These are phyloP conservation scores for Gorsachius goisagi DNA, from an alignment of 2,113 vertebrate species.

Conservation along the genomic window DNA sequence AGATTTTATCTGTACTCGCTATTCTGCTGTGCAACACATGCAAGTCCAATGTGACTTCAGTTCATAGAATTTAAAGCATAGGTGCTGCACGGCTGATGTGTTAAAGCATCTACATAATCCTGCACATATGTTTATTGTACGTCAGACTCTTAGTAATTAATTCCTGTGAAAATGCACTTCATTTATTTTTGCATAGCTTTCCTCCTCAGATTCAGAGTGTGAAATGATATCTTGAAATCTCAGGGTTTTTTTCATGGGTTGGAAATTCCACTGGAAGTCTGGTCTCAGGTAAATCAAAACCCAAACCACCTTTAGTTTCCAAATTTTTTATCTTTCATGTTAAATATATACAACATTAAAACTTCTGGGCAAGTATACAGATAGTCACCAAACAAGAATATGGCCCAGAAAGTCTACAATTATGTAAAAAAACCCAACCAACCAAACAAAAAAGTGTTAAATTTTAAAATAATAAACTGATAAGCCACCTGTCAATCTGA, in stretches of 20 bases:
- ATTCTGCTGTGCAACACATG: neutral
- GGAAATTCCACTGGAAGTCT: neutral
- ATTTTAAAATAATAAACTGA: neutral
- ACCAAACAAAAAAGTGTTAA: neutral
- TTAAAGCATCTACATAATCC: neutral
- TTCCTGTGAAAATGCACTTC: neutral
- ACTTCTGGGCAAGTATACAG: neutral
- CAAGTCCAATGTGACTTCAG: neutral
- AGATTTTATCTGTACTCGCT: neutral
- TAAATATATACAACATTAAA: neutral
- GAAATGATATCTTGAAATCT: neutral
- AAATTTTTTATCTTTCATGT: neutral
- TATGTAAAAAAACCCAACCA: no score
- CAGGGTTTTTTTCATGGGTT: rapidly evolving
- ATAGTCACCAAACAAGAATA: neutral
- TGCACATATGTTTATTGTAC: neutral
- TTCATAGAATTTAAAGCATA: neutral
- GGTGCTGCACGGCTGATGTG: neutral
- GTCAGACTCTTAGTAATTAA: neutral
- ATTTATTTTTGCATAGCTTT: neutral
- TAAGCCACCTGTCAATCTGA: neutral
- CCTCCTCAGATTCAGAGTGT: neutral
- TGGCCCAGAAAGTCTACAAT: neutral
- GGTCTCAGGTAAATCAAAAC: neutral
- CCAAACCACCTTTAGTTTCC: neutral